Conservation (phyloP, 2,797 vertebrate species). For the Myiothlypis chrysogaster region DNA sequence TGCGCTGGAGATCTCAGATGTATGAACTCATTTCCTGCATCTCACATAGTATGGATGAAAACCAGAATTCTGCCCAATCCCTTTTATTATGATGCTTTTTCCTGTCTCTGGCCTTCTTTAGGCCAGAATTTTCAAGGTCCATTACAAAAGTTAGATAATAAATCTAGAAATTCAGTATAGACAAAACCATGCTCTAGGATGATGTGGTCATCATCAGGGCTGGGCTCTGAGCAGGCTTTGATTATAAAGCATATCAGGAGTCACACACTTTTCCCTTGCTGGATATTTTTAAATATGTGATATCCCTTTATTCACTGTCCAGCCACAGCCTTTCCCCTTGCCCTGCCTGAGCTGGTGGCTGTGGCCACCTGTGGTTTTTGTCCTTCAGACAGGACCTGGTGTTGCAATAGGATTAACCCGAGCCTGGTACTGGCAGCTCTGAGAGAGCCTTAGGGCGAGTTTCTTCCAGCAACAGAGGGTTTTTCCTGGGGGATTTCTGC, state of each 20-base stretch:
- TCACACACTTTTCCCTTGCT: background rate
- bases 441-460: background rate
- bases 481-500: background rate
- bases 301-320: background rate
- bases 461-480: background rate
- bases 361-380: background rate
- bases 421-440: background rate
- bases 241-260: background rate
- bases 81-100: background rate
- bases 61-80: background rate
- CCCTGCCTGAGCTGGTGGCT: background rate
- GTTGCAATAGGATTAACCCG: background rate
- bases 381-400: background rate
- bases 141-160: background rate
- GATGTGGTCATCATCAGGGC: background rate
- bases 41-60: background rate
- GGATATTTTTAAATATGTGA: fast-evolving
- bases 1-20: background rate
- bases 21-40: background rate
- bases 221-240: background rate
- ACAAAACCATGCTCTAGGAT: background rate
- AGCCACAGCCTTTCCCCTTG: background rate
- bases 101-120: background rate
- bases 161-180: background rate
- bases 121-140: background rate